Evolutionary conservation across 2,113 vertebrate species (phyloP), one percentile per base, ranked within the genome.

Genomic region (Trogon melanurus): DNA sequence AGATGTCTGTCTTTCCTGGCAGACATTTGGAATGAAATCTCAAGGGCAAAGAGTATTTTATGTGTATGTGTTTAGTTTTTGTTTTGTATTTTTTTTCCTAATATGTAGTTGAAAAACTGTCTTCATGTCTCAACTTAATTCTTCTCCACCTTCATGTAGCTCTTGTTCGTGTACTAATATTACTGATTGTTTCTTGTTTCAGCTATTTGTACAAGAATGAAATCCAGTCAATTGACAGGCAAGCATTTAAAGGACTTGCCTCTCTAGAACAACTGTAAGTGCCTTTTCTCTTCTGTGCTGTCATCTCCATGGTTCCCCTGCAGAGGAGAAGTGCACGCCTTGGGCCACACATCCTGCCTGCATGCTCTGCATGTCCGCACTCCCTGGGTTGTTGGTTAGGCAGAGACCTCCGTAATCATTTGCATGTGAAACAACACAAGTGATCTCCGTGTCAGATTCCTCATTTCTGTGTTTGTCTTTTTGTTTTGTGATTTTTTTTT

Each of bases 191-290:
- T 98, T 99, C 98, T 99, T 98, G 97, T 99, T 99, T 97, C 99
- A 99, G 99, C 98, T 99, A 99, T 99, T 98, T 99, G 99, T 99
- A 99, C 99, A 99, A 99, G 99, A 99, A 99, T 99, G 99, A 99
- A 99, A 99, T 99, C 99, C 99, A 99, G 98, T 98, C 99, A 98
- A 99, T 99, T 99, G 99, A 99, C 99, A 99, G 99, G 98, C 99
- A 99, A 98, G 99, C 99, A 96, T 99, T 99, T 99, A 99, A 99
- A 98, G 99, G 99, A 98, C 99, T 99, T 98, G 99, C 98, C 98
- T 99, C 99, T 98, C 99, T 99, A 98, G 99, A 99, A 94, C 99
- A 99, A 99, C 99, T 99, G 99, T 99, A 99, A 99, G 99, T 99
- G 98, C 98, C 98, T 96, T 96, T 97, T 95, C 96, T 95, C 96